These are phyloP conservation scores for Notodonta dromedarius DNA, from an alignment of 2,888 invertebrate genomes.

Conservation along the genomic window DNA sequence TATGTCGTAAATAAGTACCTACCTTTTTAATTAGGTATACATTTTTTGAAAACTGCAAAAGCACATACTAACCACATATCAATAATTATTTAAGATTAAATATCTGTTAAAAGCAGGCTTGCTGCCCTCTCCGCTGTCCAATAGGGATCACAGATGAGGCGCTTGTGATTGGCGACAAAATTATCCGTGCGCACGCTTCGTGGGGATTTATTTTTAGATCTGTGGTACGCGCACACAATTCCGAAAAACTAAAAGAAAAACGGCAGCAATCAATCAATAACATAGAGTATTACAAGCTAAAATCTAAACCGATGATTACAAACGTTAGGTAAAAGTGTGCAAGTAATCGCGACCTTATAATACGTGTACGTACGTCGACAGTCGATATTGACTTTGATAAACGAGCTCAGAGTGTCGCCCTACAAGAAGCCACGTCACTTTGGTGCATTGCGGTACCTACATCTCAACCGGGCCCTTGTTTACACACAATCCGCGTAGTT, in stretches of 20 bases:
- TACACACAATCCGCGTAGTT: conserved; percentile 74
- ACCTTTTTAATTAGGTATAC: no score
- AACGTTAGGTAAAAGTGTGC: conserved; percentile 48
- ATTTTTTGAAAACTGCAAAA: no score
- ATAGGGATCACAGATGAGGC: no score
- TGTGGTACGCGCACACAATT: background rate
- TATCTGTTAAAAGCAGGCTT: no score
- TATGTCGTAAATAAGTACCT: no score
- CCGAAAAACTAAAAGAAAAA: background rate
- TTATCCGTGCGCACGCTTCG: background rate
- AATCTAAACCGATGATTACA: conserved; percentile 4
- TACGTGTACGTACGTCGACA: conserved; percentile 71
- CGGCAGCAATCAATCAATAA: conserved; percentile 2
- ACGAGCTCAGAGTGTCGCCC: conserved; percentile 79
- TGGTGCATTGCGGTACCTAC: conserved; percentile 80
- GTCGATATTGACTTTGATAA: conserved; percentile 83
- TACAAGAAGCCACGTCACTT: conserved; percentile 79
- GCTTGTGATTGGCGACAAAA: background rate
- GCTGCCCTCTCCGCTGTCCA: no score
- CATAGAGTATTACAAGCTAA: conserved; percentile 1
- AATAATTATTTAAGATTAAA: no score
- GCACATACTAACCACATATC: no score
- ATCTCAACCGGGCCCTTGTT: conserved; percentile 74
- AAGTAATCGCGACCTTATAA: conserved; percentile 61
- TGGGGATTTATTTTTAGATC: no score